Conservation (phyloP, 2,113 vertebrate species). For the Rutilus rutilus region DNA sequence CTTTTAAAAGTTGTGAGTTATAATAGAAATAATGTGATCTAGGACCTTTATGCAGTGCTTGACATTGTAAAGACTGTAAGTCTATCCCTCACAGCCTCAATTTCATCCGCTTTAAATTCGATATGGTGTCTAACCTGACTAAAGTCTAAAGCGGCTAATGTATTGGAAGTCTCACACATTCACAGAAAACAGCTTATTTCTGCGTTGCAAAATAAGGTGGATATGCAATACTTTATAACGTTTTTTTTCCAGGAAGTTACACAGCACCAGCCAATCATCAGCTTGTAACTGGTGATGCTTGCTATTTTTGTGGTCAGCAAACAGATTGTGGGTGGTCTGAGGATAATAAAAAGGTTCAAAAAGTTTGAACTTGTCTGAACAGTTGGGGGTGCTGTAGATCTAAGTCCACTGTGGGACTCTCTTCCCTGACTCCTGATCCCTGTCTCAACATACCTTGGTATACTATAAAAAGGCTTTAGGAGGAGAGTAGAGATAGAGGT, state of each 20-base stretch:
- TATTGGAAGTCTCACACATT: too few relatives aligned
- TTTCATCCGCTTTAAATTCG: too few relatives aligned
- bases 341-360: neutral
- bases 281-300: neutral
- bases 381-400: constrained; percentile 48
- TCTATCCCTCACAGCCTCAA: too few relatives aligned
- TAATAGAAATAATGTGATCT: too few relatives aligned
- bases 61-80: too few relatives aligned
- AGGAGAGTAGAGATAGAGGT: neutral
- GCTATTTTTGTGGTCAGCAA: neutral
- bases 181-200: too few relatives aligned
- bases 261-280: neutral
- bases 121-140: too few relatives aligned
- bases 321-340: neutral
- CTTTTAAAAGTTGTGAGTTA: too few relatives aligned
- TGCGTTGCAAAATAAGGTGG: too few relatives aligned
- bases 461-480: neutral
- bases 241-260: neutral
- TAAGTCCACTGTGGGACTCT: neutral
- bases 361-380: neutral
- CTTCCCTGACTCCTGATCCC: neutral
- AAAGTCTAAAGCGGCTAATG: too few relatives aligned
- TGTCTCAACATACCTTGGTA: neutral
- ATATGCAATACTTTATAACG: neutral
- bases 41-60: too few relatives aligned